A percentile compares a stretch with the other conserved stretches of the same genome.
Evolutionary conservation across 92 coral and sea anemone genomes (phyloP).

Genomic region (Ricordea florida): DNA sequence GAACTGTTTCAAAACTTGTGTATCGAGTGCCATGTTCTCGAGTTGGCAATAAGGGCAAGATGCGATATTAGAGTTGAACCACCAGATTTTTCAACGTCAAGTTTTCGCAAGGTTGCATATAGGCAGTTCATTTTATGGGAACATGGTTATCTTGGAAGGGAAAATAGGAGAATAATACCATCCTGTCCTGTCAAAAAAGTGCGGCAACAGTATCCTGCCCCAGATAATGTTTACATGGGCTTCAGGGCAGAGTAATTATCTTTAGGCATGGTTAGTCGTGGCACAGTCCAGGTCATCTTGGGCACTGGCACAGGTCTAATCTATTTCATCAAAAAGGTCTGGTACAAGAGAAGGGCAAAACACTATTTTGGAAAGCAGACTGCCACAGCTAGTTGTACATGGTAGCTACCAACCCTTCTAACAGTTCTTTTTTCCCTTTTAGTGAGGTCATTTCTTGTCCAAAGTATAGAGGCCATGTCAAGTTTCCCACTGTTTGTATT

Average conservation of each 20-base stretch:
- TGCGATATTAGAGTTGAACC: slow-evolving; percentile 18
- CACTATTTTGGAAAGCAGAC: too few species aligned
- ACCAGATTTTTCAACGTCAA: not conserved
- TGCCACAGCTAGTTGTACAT: too few species aligned
- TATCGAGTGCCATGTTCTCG: slow-evolving; percentile 13
- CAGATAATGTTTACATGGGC: slow-evolving; percentile 36
- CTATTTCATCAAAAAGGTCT: too few species aligned
- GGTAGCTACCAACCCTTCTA: too few species aligned
- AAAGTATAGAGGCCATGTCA: too few species aligned
- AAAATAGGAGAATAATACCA: slow-evolving; percentile 19
- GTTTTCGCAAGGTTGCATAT: slow-evolving; percentile 30
- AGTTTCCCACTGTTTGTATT: too few species aligned
- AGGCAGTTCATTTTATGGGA: slow-evolving; percentile 14
- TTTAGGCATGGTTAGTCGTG: too few species aligned
- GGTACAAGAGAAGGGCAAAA: too few species aligned
- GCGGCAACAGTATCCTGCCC: slow-evolving; percentile 21
- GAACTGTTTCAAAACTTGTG: slow-evolving; percentile 1
- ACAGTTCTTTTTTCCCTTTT: too few species aligned
- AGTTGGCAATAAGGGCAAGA: not conserved
- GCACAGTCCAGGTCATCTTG: too few species aligned
- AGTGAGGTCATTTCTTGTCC: too few species aligned
- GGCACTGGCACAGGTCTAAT: too few species aligned
- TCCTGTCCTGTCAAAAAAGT: slow-evolving; percentile 10
- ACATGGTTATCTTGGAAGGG: slow-evolving; percentile 31
- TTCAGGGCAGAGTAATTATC: not conserved